These are phyloP conservation scores for Troides oblongomaculatus DNA, from an alignment of 2,888 invertebrate genomes.

Conservation along the genomic window DNA sequence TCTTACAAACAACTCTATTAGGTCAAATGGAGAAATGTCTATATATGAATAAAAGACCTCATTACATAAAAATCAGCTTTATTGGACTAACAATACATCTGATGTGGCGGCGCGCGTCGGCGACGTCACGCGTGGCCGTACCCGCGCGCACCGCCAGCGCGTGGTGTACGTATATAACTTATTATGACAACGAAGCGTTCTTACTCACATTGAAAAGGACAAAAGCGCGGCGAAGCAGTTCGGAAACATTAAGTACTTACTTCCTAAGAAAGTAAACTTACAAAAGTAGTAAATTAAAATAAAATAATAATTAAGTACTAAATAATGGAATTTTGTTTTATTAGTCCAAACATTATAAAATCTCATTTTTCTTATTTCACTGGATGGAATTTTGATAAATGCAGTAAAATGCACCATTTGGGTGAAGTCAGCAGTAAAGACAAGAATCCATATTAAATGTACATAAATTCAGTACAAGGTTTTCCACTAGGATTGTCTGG, in stretches of 20 bases:
- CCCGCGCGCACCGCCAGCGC: no score
- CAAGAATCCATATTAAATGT: not conserved
- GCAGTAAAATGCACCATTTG: not conserved
- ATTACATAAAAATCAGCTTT: no score
- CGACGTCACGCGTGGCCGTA: no score
- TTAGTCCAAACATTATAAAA: slow-evolving; percentile 24
- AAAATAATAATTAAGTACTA: slow-evolving; percentile 28
- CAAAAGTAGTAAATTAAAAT: slow-evolving; percentile 24
- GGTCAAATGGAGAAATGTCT: no score
- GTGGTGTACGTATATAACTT: not conserved
- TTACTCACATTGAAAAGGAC: not conserved
- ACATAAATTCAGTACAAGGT: no score
- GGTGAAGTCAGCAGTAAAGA: not conserved
- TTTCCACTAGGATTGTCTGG: no score
- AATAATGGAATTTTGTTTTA: slow-evolving; percentile 20
- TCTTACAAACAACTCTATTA: no score
- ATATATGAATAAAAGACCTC: no score
- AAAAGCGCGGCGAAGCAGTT: slow-evolving; percentile 1
- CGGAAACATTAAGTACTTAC: slow-evolving; percentile 27
- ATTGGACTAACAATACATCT: no score
- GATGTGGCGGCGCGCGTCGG: no score
- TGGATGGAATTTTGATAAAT: slow-evolving; percentile 23
- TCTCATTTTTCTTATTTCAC: slow-evolving; percentile 15
- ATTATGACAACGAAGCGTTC: not conserved
- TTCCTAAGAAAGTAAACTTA: slow-evolving; percentile 30